These are phyloP conservation scores for Dusona sp. DNA, from an alignment of 2,888 invertebrate species.

Conservation along the genomic window DNA sequence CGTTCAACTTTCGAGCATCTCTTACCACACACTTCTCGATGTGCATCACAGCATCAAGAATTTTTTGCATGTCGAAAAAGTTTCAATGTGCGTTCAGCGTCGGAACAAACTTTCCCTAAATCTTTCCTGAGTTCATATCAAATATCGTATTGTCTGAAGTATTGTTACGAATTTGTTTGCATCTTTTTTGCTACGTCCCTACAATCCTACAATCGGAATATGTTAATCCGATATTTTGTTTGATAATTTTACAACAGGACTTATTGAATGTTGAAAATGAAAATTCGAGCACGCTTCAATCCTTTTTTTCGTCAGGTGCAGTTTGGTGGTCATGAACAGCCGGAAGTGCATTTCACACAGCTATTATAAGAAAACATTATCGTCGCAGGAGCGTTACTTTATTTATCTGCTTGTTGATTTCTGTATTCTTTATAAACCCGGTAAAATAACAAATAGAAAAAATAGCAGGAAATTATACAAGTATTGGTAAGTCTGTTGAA, in stretches of 20 bases:
- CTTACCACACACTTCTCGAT: neutral
- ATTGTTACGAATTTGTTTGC: conserved; percentile 11
- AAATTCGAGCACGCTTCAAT: neutral
- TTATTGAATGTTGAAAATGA: neutral
- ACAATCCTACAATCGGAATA: no score
- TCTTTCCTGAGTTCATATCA: conserved; percentile 9
- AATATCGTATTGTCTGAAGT: conserved; percentile 31
- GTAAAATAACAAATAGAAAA: neutral
- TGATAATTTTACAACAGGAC: neutral
- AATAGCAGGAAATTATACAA: neutral
- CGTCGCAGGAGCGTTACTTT: neutral
- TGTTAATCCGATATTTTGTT: neutral
- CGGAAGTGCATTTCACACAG: no score
- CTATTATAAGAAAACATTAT: no score
- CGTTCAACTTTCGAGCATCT: conserved; percentile 40
- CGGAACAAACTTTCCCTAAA: conserved; percentile 32
- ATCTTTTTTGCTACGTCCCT: neutral
- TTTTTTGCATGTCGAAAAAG: conserved; percentile 41
- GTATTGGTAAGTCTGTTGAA: neutral
- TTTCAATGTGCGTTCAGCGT: conserved; percentile 29
- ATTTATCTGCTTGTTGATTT: neutral
- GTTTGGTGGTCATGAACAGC: no score
- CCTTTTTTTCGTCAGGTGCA: neutral
- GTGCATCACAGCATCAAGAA: conserved; percentile 17
- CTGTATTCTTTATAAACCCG: neutral